These are phyloP conservation scores for Blera fallax DNA, from an alignment of 2,888 invertebrate species.

Conservation along the genomic window DNA sequence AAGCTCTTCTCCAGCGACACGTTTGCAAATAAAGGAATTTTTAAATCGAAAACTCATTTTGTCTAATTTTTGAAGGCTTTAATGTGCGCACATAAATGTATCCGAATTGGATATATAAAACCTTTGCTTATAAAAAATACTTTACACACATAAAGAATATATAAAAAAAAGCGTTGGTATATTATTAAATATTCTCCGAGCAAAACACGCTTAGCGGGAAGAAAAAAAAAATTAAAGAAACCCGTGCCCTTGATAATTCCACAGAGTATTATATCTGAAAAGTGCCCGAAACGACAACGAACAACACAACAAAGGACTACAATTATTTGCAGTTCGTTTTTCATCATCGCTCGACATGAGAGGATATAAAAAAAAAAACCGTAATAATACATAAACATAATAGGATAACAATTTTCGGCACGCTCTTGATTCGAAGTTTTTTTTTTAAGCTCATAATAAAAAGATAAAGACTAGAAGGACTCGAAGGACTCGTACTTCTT, in stretches of 20 bases:
- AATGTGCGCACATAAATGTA: too few relatives aligned
- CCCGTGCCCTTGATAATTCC: background rate
- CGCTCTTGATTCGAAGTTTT: background rate
- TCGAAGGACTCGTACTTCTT: background rate
- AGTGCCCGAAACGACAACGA: background rate
- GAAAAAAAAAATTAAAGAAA: background rate
- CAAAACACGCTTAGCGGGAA: background rate
- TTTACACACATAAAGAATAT: background rate
- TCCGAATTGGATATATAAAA: too few relatives aligned
- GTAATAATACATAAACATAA: slow-evolving; percentile 9
- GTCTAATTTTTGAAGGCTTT: too few relatives aligned
- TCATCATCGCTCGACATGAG: background rate
- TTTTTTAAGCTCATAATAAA: background rate
- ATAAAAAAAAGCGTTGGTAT: background rate
- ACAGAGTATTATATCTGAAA: background rate
- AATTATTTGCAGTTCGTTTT: background rate
- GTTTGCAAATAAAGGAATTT: too few relatives aligned
- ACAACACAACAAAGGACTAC: slow-evolving; percentile 7
- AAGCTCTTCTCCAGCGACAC: background rate
- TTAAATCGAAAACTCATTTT: background rate
- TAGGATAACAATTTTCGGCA: slow-evolving; percentile 17
- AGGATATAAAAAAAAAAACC: background rate
- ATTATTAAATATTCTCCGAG: slow-evolving; percentile 2
- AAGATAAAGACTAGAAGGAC: background rate
- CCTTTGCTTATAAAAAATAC: background rate